A percentile compares a stretch with the other conserved stretches of the same genome.
Conservation (phyloP, 2,797 vertebrate genomes). For the Neopelma chrysocephalum region DNA sequence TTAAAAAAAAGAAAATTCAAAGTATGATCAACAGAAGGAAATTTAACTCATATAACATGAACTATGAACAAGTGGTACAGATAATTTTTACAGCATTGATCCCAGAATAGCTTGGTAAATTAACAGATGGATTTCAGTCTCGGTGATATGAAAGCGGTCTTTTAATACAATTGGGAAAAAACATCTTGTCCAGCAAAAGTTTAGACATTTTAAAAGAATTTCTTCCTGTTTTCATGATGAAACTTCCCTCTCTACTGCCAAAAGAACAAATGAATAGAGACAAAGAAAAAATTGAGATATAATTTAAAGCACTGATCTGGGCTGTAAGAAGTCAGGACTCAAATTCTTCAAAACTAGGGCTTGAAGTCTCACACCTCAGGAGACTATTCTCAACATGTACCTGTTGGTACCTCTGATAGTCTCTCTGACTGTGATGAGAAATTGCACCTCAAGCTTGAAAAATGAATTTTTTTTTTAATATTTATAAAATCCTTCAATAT, state of each 20-base stretch:
- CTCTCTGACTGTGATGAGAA: not conserved
- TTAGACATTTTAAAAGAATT: not conserved
- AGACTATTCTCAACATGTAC: not conserved
- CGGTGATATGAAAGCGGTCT: not conserved
- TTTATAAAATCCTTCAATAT: not conserved
- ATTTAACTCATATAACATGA: not conserved
- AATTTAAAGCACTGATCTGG: not conserved
- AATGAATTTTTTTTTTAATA: not conserved
- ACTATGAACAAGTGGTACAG: not conserved
- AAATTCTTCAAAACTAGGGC: not conserved
- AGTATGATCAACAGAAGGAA: not conserved
- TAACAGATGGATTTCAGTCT: not conserved
- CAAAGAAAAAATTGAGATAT: not conserved
- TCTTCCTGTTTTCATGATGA: not conserved
- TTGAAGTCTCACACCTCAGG: not conserved
- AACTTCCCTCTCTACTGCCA: fast-evolving
- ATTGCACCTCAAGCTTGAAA: not conserved
- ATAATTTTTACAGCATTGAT: not conserved
- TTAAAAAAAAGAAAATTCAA: not conserved
- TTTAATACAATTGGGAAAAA: not conserved
- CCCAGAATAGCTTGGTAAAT: not conserved
- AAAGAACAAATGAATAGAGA: not conserved
- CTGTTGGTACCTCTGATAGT: not conserved
- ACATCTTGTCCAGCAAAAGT: not conserved
- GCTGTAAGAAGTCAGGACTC: not conserved